Base-by-base conservation (phyloP, 1,140 invertebrate genomes). In the Drosophila serrata region DNA sequence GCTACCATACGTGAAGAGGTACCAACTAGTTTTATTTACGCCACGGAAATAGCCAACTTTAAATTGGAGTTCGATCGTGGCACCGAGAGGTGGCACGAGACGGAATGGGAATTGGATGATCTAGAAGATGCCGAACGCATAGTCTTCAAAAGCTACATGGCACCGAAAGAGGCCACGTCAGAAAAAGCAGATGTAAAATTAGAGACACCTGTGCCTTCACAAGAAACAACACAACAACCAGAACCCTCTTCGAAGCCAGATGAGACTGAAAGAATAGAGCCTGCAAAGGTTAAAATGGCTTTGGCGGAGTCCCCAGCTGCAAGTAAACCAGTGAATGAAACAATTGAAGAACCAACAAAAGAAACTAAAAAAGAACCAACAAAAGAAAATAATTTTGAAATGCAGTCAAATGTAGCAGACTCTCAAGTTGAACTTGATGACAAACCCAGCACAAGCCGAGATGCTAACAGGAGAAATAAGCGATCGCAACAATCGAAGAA, bases 11-110 rank as follows among this genome's bases (percentile, higher is more conserved):
- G 72, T 0, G 91, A 92, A 29, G 87, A 91, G 48, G 27, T 87
- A 2, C 86, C 86, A 39, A 39, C 69, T 0, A 77, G 55, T 49
- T 92, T 81, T 29, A 77, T 91, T 39, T 92, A 92, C 51, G 73
- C 88, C 12, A 84, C 87, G 1, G 91, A 92, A 69, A 92, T 92
- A 37, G 85, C 77, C 17, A 91, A 86, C 27, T 91, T 92, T 29
- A 84, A 73, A 22, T 48, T 90, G 48, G 82, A 91, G 12, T 84
- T 91, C 19, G 91, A 92, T 70, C 82, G 88, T 5, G 78, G 69
- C 8, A 53, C 75, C 2, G 75, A 86, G 31, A 75, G 75, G 29
- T 42, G 35, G 33, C 88, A 92, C 53, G 82, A 90, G 9, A 11
- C 57, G 12, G 82, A 92, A 24, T 92, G 67, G 53, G 61, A 91